Evolutionary conservation across 2,113 vertebrate species (phyloP).

Genomic region (Stegostoma tigrinum): DNA sequence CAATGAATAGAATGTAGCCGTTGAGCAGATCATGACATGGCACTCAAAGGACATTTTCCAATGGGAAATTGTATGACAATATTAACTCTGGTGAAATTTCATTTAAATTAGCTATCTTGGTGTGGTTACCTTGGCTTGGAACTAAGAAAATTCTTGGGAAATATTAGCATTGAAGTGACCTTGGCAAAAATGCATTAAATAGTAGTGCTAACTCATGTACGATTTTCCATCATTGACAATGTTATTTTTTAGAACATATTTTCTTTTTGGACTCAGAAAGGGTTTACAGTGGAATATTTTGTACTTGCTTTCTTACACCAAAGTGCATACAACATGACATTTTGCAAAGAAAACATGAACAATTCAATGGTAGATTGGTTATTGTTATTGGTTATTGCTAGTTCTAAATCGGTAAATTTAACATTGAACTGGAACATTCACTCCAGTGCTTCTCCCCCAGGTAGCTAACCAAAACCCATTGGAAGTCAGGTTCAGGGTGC

Average conservation of each 20-base stretch:
- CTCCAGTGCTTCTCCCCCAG: not conserved
- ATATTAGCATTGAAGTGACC: not conserved
- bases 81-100: not conserved
- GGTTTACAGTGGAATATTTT: not conserved
- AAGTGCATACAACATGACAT: not conserved
- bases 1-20: not conserved
- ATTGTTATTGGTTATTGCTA: not conserved
- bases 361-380: not conserved
- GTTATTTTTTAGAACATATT: not conserved
- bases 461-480: not conserved
- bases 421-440: not conserved
- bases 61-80: not conserved
- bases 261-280: not conserved
- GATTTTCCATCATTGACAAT: not conserved
- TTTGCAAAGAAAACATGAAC: not conserved
- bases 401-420: not conserved
- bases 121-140: not conserved
- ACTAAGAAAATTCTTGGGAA: not conserved
- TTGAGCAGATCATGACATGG: not conserved
- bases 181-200: not conserved
- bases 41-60: not conserved
- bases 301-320: not conserved
- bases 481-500: not conserved
- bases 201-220: not conserved
- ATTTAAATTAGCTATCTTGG: not conserved